Conservation (phyloP, 53 echinoderm and acorn worm species). For the Pentamera pediparva region DNA sequence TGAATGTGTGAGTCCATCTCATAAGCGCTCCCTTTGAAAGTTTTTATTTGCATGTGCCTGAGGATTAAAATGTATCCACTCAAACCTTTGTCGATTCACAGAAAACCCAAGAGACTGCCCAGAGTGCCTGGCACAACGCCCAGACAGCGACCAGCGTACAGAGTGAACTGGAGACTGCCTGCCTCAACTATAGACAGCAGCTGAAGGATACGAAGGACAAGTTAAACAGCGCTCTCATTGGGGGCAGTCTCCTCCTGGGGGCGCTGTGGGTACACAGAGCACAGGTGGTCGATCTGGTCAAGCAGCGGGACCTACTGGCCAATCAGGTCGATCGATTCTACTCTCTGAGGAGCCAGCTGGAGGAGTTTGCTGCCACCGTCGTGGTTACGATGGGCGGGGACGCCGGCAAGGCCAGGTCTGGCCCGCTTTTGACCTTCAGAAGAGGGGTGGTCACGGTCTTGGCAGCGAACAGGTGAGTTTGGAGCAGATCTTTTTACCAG, state of each 20-base stretch:
- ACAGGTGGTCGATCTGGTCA: constrained; percentile 54
- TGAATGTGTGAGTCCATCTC: too few relatives aligned
- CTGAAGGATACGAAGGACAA: constrained; percentile 39
- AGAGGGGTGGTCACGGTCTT: constrained; percentile 66
- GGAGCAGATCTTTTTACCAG: background rate
- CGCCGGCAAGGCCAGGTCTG: background rate
- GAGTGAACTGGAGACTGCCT: constrained; percentile 70
- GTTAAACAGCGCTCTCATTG: constrained; percentile 57
- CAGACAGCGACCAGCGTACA: constrained; percentile 58
- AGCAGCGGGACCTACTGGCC: constrained; percentile 64
- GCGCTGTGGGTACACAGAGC: constrained; percentile 60
- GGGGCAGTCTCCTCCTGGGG: constrained; percentile 72
- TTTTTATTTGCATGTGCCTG: too few relatives aligned
- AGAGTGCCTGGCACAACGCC: constrained; percentile 62
- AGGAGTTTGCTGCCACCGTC: constrained; percentile 61
- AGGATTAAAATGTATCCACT: too few relatives aligned
- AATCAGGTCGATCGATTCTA: constrained; percentile 43
- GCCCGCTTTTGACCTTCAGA: constrained; percentile 66
- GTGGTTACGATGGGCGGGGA: constrained; percentile 46
- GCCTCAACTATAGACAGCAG: constrained; percentile 40
- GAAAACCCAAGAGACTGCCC: constrained; percentile 33
- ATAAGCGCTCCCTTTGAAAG: too few relatives aligned
- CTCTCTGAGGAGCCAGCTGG: constrained; percentile 51
- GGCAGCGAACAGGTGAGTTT: constrained; percentile 84
- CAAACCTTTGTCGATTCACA: background rate